Evolutionary conservation across 2,113 vertebrate genomes (phyloP).

Genomic region (Pontoporia blainvillei): DNA sequence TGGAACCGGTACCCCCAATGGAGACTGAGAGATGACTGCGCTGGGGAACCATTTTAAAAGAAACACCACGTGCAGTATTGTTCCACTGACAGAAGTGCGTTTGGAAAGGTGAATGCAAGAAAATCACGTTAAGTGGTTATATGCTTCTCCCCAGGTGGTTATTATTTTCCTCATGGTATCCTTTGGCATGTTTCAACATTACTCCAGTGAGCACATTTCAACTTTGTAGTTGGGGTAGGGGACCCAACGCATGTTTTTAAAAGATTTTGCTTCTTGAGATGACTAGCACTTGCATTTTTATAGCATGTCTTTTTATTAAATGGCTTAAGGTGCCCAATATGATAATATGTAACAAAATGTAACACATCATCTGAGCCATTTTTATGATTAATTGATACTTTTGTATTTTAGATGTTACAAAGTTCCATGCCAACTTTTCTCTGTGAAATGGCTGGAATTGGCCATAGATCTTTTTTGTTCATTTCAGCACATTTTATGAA

Average conservation of each 20-base stretch:
- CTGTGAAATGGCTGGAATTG: slow-evolving; percentile 55
- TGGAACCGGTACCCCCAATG: neutral
- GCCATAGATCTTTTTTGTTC: slow-evolving; percentile 61
- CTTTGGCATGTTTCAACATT: neutral
- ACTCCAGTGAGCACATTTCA: neutral
- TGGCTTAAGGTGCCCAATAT: slow-evolving; percentile 3
- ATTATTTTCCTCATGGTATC: slow-evolving; percentile 13
- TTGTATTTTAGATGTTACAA: slow-evolving; percentile 44
- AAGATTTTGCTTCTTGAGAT: slow-evolving; percentile 12
- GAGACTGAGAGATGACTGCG: neutral
- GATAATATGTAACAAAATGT: slow-evolving; percentile 24
- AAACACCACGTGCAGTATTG: neutral
- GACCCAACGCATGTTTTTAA: neutral
- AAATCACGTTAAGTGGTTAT: neutral
- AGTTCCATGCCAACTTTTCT: slow-evolving; percentile 44
- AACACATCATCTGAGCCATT: slow-evolving; percentile 43
- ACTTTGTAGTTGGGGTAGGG: neutral
- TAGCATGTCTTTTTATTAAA: slow-evolving; percentile 42
- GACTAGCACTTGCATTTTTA: slow-evolving; percentile 23
- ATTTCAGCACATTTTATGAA: slow-evolving; percentile 61
- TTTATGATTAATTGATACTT: slow-evolving; percentile 59
- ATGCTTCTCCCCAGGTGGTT: neutral
- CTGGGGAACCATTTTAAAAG: neutral
- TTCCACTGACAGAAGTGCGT: neutral
- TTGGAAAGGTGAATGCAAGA: neutral